Percentiles rank a stretch among this genome's conserved stretches.
Evolutionary conservation across 2,113 vertebrate species (phyloP).

Genomic region (Murina feae): DNA sequence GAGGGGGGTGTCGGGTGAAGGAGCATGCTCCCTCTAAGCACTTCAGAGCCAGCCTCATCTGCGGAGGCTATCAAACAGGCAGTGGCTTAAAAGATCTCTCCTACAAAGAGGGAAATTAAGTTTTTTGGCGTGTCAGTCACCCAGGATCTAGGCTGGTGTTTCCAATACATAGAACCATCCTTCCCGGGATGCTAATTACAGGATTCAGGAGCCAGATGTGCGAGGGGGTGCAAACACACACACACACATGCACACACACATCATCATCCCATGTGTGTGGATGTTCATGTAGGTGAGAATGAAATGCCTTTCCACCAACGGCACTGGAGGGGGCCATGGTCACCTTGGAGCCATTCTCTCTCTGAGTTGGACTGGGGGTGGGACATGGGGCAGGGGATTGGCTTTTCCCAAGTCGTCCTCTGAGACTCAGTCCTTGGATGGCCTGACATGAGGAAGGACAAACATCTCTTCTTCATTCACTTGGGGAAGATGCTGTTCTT

Average conservation of each 20-base stretch:
- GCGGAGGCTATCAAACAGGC: slow-evolving; percentile 70
- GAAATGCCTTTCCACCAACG: neutral
- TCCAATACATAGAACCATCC: slow-evolving; percentile 57
- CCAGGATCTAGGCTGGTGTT: slow-evolving; percentile 38
- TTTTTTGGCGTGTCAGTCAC: slow-evolving; percentile 56
- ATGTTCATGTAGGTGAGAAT: neutral
- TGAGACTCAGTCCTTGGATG: slow-evolving; percentile 51
- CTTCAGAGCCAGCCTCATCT: slow-evolving; percentile 72
- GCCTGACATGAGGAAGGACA: slow-evolving; percentile 44
- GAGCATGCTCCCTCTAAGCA: slow-evolving; percentile 71
- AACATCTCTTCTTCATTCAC: slow-evolving; percentile 40
- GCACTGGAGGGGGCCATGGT: slow-evolving; percentile 39
- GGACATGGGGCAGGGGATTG: neutral
- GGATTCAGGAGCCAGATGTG: neutral
- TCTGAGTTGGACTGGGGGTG: neutral
- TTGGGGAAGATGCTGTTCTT: neutral
- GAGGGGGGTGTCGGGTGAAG: slow-evolving; percentile 40
- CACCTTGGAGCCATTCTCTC: slow-evolving; percentile 56
- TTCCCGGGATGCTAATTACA: slow-evolving; percentile 14
- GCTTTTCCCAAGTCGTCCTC: slow-evolving; percentile 64
- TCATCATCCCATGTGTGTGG: neutral
- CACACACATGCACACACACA: no score
- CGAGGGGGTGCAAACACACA: neutral
- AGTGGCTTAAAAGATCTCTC: slow-evolving; percentile 76
- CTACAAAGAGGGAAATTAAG: slow-evolving; percentile 77